Evolutionary conservation across 2,888 invertebrate species (phyloP).

Genomic region (Cryptocheilus praepositus): DNA sequence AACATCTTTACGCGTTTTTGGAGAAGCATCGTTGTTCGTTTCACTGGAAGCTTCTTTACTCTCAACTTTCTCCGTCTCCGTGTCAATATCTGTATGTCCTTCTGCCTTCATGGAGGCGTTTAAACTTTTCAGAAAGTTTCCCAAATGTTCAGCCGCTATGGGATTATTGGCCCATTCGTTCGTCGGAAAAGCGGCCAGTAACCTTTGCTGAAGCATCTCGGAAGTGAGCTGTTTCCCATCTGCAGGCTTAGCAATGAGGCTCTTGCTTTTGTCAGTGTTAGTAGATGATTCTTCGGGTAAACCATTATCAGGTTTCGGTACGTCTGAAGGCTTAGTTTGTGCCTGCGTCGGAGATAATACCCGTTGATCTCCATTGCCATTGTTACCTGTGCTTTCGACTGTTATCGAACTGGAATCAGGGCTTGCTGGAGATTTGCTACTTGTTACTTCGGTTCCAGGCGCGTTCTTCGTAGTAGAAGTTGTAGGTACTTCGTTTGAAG

Average conservation of each 20-base stretch:
- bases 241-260: not conserved
- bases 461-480: conserved; percentile 30
- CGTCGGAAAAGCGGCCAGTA: conserved; percentile 60
- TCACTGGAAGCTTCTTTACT: conserved; percentile 13
- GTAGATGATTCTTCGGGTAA: not conserved
- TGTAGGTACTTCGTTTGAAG: conserved; percentile 26
- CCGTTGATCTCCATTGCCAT: conserved; percentile 32
- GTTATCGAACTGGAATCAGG: conserved; percentile 66
- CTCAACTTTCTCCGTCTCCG: conserved; percentile 36
- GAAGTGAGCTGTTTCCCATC: conserved; percentile 50
- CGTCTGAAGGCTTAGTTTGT: conserved; percentile 23
- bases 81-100: conserved; percentile 35
- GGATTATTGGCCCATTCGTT: conserved; percentile 63
- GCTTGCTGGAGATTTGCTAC: conserved; percentile 63
- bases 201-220: conserved; percentile 57
- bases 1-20: conserved; percentile 30
- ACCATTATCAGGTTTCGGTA: conserved; percentile 14
- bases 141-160: conserved; percentile 57
- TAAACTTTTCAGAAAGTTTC: conserved; percentile 59
- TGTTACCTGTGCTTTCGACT: conserved; percentile 46
- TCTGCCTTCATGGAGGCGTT: conserved; percentile 53
- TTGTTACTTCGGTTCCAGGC: conserved; percentile 46
- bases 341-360: conserved; percentile 20
- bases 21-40: conserved; percentile 29
- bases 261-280: not conserved